Evolutionary conservation across 2,888 invertebrate species (phyloP).

Genomic region (Nephrotoma appendiculata): DNA sequence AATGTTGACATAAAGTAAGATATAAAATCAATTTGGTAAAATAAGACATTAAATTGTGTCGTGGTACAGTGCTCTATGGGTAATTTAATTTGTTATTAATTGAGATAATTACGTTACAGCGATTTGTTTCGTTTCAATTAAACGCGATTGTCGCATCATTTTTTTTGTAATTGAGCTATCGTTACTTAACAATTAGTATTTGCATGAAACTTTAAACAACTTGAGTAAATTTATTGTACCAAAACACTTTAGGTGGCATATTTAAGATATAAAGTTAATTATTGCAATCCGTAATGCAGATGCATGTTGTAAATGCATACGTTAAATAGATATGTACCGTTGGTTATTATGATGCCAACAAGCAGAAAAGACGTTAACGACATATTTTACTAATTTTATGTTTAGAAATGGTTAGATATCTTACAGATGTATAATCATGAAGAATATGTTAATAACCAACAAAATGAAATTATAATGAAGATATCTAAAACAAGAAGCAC

Average conservation of each 20-base stretch:
- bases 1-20: neutral
- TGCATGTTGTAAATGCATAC: neutral
- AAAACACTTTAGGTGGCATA: neutral
- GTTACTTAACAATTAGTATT: neutral
- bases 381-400: too few species aligned
- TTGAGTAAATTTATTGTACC: neutral
- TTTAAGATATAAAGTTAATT: neutral
- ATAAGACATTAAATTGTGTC: neutral
- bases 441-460: too few species aligned
- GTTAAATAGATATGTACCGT: too few species aligned
- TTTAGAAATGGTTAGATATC: too few species aligned
- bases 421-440: too few species aligned
- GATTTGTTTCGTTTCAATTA: neutral
- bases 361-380: too few species aligned
- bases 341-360: too few species aligned
- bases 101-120: neutral
- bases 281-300: neutral
- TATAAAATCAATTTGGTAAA: neutral
- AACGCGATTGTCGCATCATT: neutral
- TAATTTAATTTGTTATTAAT: neutral
- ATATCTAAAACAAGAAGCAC: too few species aligned
- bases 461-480: too few species aligned
- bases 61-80: neutral
- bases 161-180: neutral
- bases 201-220: neutral